Conservation (phyloP, 2,113 vertebrate genomes). For the Psilopsiagon aymara region DNA sequence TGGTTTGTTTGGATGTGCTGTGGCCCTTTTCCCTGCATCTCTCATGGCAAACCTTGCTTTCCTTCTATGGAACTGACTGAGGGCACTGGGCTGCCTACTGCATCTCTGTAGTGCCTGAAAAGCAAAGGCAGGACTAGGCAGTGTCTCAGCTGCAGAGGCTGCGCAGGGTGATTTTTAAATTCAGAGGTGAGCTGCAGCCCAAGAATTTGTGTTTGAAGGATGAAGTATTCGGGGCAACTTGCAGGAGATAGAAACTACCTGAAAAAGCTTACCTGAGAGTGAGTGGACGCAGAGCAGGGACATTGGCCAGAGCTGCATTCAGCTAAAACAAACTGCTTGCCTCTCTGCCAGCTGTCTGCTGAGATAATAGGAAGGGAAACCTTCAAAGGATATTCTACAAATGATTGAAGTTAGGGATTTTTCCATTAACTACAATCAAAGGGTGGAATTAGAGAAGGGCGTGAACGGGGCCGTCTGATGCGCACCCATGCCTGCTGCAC, state of each 20-base stretch:
- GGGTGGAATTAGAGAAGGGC: not conserved
- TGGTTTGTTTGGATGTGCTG: not conserved
- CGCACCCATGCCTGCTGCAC: not conserved
- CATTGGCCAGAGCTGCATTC: rapidly evolving
- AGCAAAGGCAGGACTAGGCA: not conserved
- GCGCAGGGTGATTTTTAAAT: not conserved
- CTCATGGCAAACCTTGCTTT: not conserved
- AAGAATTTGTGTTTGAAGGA: not conserved
- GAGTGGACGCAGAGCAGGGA: not conserved
- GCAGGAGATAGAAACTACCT: not conserved
- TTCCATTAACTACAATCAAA: not conserved
- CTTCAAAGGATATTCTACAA: not conserved
- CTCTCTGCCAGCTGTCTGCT: not conserved
- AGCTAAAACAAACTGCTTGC: rapidly evolving
- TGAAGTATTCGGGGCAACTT: not conserved
- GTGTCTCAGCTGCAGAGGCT: not conserved
- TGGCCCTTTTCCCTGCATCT: not conserved
- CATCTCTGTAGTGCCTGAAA: not conserved
- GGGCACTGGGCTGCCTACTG: not conserved
- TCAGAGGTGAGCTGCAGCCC: not conserved
- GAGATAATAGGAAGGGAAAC: not conserved
- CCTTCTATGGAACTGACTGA: not conserved
- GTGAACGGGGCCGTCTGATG: not conserved
- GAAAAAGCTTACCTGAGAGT: not conserved
- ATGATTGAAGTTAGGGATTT: not conserved